Conservation (phyloP, 2,113 vertebrate species). For the Nothocercus nigrocapillus region DNA sequence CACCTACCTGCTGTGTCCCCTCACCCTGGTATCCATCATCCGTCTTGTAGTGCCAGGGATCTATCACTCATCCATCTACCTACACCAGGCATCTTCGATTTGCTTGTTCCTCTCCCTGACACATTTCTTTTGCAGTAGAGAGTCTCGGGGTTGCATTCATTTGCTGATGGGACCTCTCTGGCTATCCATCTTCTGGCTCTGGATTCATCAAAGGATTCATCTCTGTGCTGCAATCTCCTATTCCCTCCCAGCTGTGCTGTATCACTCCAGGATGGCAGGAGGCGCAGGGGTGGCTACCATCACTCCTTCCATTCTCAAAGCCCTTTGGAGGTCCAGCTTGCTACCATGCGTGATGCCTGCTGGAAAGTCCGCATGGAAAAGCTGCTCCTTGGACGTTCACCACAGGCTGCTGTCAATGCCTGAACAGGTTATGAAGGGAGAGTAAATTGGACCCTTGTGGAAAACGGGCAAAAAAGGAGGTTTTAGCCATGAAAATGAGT, state of each 20-base stretch:
- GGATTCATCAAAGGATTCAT: too few species aligned
- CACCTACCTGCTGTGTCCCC: fast-evolving
- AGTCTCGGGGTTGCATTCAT: neutral
- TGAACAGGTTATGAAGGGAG: neutral
- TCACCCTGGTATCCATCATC: neutral
- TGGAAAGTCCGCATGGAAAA: neutral
- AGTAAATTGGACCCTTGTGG: neutral
- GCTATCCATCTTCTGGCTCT: neutral
- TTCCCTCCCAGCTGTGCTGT: fast-evolving
- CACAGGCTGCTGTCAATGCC: neutral
- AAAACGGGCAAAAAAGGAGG: neutral
- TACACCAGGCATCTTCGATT: neutral
- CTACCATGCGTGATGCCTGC: neutral
- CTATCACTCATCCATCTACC: neutral
- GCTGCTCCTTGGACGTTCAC: neutral
- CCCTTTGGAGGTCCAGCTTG: neutral
- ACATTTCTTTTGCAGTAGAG: neutral
- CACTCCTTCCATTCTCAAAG: neutral
- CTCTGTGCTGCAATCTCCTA: neutral
- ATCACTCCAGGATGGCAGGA: neutral
- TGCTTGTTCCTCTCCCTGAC: neutral
- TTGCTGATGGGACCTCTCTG: neutral
- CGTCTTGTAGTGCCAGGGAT: neutral
- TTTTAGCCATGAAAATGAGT: neutral
- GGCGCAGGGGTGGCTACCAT: neutral